A percentile compares a stretch with the other conserved stretches of the same genome.
phyloP scores from a whole-genome alignment of 2,113 vertebrate genomes.

The Campylomormyrus tamandua region DNA sequence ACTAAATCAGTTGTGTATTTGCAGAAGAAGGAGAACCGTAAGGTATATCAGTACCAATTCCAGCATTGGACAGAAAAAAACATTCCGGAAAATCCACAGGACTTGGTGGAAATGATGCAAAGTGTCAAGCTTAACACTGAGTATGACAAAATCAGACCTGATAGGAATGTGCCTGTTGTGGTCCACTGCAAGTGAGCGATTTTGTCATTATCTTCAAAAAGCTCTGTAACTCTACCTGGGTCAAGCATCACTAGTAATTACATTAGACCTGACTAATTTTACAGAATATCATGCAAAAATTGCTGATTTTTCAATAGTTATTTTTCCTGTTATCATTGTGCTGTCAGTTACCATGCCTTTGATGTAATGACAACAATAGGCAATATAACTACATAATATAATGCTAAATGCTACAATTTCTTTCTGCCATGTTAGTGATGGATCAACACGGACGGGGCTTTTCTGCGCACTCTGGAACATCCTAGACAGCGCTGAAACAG shows the following conservation, averaged over 20 bases:
- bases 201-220: neutral
- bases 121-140: too few relatives aligned
- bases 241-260: neutral
- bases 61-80: too few relatives aligned
- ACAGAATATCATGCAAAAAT: neutral
- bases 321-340: neutral
- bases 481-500: too few relatives aligned
- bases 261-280: neutral
- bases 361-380: neutral
- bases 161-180: constrained; percentile 50
- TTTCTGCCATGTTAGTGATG: constrained; percentile 63
- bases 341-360: neutral
- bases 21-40: too few relatives aligned
- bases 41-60: too few relatives aligned
- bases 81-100: too few relatives aligned
- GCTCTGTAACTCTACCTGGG: neutral
- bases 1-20: too few relatives aligned
- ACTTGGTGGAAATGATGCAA: too few relatives aligned
- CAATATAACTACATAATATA: neutral
- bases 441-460: constrained; percentile 70
- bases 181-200: constrained; percentile 79
- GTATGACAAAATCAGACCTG: constrained; percentile 26
- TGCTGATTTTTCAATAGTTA: neutral
- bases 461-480: neutral
- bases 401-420: neutral